Evolutionary conservation across 2,888 invertebrate genomes (phyloP).

Genomic region (Dryobota labecula): DNA sequence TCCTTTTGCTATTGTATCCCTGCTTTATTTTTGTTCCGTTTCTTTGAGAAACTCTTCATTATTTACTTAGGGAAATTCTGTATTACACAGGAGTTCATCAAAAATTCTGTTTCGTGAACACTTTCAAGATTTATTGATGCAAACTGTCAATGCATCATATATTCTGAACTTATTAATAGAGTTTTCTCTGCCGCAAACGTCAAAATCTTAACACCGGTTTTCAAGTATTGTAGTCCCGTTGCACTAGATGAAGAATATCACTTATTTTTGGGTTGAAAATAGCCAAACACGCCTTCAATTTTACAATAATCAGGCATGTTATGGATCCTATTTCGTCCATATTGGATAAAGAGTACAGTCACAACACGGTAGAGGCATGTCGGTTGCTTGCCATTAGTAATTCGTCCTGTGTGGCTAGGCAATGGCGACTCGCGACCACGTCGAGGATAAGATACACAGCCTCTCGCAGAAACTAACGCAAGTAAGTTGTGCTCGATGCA

Average conservation of each 20-base stretch:
- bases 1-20: constrained; percentile 30
- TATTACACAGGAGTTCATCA: neutral
- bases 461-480: constrained; percentile 93
- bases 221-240: neutral
- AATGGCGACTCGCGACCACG: constrained; percentile 93
- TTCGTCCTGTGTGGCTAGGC: constrained; percentile 91
- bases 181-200: neutral
- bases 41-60: constrained; percentile 7
- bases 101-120: neutral
- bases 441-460: constrained; percentile 93
- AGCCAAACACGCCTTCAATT: constrained; percentile 15
- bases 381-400: constrained; percentile 85
- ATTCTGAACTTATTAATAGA: neutral
- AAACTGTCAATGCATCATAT: neutral
- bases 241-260: neutral
- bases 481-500: constrained; percentile 91
- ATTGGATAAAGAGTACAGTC: constrained; percentile 75
- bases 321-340: constrained; percentile 19
- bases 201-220: neutral
- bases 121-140: neutral
- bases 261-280: neutral
- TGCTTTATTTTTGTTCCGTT: constrained; percentile 31
- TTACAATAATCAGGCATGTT: constrained; percentile 16
- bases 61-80: neutral
- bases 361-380: constrained; percentile 79